Evolutionary conservation across 2,113 vertebrate species (phyloP).

Genomic region (Trogon melanurus): DNA sequence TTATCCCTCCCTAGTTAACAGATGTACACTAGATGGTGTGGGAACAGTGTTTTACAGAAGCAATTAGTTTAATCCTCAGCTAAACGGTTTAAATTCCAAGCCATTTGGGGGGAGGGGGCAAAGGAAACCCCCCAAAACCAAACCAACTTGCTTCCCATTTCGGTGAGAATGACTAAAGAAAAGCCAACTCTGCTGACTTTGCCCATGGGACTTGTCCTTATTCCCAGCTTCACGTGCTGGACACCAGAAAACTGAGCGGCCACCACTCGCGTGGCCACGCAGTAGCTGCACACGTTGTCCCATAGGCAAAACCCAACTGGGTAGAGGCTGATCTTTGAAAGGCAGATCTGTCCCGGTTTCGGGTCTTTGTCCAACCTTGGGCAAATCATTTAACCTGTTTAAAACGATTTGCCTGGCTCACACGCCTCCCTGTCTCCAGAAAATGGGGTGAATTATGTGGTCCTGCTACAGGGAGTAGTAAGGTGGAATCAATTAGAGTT

Average conservation of each 20-base stretch:
- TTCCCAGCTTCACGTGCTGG: rapidly evolving
- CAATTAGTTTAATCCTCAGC: conserved; percentile 69
- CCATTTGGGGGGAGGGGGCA: background rate
- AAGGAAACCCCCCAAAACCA: background rate
- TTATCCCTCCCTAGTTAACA: conserved; percentile 52
- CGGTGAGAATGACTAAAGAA: background rate
- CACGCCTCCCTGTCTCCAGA: background rate
- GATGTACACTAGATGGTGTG: conserved; percentile 56
- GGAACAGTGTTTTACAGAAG: conserved; percentile 55
- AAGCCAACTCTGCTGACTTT: background rate
- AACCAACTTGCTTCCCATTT: background rate
- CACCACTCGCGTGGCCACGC: background rate
- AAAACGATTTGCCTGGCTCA: background rate
- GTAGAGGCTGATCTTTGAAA: background rate
- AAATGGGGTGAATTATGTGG: background rate
- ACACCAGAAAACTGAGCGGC: background rate
- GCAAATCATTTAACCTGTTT: background rate
- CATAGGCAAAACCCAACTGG: background rate
- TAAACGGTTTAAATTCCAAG: conserved; percentile 70
- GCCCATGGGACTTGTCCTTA: background rate
- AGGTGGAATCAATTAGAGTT: background rate
- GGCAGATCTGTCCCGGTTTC: background rate
- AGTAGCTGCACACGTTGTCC: rapidly evolving
- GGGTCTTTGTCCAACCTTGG: background rate
- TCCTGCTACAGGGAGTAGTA: background rate